Base-by-base conservation (phyloP, 2,797 vertebrate species). In the Caiman crocodilus region DNA sequence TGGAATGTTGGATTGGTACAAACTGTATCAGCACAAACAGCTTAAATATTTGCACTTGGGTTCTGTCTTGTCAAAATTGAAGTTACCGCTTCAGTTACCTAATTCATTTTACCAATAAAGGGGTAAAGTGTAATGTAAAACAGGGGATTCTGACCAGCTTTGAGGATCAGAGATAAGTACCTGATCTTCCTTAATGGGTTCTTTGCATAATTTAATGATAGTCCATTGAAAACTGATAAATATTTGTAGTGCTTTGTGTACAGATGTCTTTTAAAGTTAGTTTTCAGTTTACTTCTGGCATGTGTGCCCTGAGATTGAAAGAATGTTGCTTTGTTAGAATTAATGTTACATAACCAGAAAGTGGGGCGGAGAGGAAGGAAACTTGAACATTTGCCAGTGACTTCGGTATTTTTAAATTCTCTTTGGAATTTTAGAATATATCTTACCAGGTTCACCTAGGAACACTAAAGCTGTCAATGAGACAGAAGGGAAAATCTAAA, bases 401-500 rank as follows among this genome's bases (percentile, higher is more conserved):
- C 79, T 89, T 92, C 76, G 7, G 5, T 88, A 87, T 92, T 94
- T 92, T 80, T 95, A 88, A 77, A 79, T 94, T 96, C 81, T 92
- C 4, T 2, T 87, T 97, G 95, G 94, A 90, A 89, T 88, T 93
- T 93, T 85, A 1, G 81, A 90, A 7, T 92, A 89, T 84, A 63
- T 80, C 87, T 95, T 2, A 25, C 90, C 82, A 92, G 92, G 90
- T 94, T 97, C 94, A 73, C 88, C 3, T 50, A 91, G 94, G 94
- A 97, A 94, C 96, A 92, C 93, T 94, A 79, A 88, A 82, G 81
- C 93, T 97, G 91, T 88, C 12, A 17, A 84, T 88, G 91, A 90
- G 90, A 82, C 84, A 94, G 81, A 89, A 95, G 92, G 67, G 17
- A 93, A 95, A 93, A 94, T 96, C 94, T 85, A 84, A 95, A 96